These are phyloP conservation scores for Brachymystax lenok DNA, from an alignment of 2,797 vertebrate species.

Conservation along the genomic window DNA sequence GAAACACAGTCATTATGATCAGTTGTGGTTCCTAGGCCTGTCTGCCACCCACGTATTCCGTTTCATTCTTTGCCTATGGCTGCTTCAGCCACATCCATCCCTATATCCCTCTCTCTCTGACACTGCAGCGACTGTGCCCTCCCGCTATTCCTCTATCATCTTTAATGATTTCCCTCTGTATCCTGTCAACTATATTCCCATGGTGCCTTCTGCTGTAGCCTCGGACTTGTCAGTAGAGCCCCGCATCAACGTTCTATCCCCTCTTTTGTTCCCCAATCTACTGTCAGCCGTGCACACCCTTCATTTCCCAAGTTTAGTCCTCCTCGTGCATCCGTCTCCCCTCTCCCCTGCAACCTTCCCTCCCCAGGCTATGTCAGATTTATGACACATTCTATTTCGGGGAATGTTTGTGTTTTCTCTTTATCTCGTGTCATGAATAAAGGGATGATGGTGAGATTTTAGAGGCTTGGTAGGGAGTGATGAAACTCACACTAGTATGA, in stretches of 20 bases:
- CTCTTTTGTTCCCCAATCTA: conserved; percentile 26
- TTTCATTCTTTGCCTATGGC: conserved; percentile 8
- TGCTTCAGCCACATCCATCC: neutral
- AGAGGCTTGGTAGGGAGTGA: neutral
- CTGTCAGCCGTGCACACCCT: conserved; percentile 19
- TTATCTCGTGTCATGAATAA: conserved; percentile 21
- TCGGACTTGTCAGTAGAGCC: neutral
- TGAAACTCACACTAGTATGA: neutral
- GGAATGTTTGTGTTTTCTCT: conserved; percentile 9
- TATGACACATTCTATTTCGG: conserved; percentile 8
- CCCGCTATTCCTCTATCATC: conserved; percentile 27
- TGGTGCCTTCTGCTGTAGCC: conserved; percentile 9
- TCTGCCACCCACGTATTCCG: conserved; percentile 17
- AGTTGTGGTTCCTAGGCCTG: neutral
- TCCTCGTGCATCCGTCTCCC: neutral
- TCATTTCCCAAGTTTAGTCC: conserved; percentile 6
- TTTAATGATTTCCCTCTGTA: conserved; percentile 63
- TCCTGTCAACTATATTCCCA: conserved; percentile 37
- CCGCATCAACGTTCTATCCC: conserved; percentile 5
- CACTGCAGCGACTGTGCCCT: conserved; percentile 37
- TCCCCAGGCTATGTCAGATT: conserved; percentile 20
- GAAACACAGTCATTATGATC: conserved; percentile 13
- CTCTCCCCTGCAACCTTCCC: neutral
- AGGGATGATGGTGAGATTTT: neutral
- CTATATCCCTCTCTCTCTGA: neutral